Evolutionary conservation across 1,140 invertebrate species (phyloP).

Genomic region (Sinella curviseta): DNA sequence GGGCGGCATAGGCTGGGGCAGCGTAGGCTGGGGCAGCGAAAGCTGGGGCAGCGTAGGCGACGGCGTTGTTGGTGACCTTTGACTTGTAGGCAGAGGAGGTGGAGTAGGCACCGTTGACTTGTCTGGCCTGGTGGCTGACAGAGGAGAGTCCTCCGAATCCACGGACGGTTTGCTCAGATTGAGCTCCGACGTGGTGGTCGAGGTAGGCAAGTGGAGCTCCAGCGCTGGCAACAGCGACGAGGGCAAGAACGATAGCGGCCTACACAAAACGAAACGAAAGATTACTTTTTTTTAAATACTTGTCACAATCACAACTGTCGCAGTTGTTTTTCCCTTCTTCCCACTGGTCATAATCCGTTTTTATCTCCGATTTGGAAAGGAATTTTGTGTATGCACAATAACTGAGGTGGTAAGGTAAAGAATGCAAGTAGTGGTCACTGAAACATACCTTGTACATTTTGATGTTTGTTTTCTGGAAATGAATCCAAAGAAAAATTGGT

Average conservation of each 20-base stretch:
- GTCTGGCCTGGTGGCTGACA: constrained; percentile 26
- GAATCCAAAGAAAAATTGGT: neutral
- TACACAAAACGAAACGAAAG: neutral
- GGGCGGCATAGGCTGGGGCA: constrained; percentile 24
- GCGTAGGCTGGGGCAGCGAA: constrained; percentile 19
- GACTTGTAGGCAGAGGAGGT: constrained; percentile 13
- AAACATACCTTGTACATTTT: constrained; percentile 26
- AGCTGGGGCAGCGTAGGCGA: neutral
- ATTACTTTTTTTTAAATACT: neutral
- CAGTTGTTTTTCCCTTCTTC: neutral
- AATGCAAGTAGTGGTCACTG: too few relatives aligned
- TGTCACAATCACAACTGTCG: too few relatives aligned
- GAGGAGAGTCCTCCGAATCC: constrained; percentile 32
- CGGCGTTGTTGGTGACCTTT: constrained; percentile 1
- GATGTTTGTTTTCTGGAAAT: constrained; percentile 7
- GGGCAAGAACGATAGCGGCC: constrained; percentile 2
- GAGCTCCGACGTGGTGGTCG: constrained; percentile 23
- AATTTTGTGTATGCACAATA: too few relatives aligned
- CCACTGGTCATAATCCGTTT: neutral
- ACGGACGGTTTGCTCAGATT: constrained; percentile 28
- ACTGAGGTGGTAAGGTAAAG: too few relatives aligned
- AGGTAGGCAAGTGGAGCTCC: constrained; percentile 2
- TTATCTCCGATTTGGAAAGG: too few relatives aligned
- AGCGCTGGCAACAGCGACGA: constrained; percentile 17
- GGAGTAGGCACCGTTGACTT: constrained; percentile 29